Conservation (phyloP, 2,888 invertebrate genomes). For the Spodoptera littoralis region DNA sequence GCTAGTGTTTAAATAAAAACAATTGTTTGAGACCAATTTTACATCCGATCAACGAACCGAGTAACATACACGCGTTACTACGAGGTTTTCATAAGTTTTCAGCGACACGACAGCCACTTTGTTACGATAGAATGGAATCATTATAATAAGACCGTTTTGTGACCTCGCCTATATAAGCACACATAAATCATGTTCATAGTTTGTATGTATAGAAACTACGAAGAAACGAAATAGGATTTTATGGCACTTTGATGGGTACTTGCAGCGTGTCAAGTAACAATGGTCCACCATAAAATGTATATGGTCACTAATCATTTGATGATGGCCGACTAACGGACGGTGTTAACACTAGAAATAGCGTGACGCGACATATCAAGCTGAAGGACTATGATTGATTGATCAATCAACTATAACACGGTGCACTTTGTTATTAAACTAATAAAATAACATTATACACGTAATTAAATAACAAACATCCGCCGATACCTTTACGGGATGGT, state of each 20-base stretch:
- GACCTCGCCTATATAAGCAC: background rate
- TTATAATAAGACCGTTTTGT: no score
- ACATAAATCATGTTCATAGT: background rate
- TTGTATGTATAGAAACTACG: background rate
- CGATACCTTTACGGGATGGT: no score
- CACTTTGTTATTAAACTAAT: no score
- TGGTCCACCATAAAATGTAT: background rate
- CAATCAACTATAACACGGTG: constrained; percentile 6
- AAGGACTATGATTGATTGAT: constrained; percentile 20
- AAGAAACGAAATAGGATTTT: constrained; percentile 1
- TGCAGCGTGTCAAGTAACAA: constrained; percentile 2
- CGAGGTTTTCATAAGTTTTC: no score
- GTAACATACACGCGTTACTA: no score
- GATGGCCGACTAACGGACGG: constrained; percentile 1
- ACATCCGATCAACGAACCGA: no score
- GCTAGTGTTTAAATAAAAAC: no score
- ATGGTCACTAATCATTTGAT: constrained; percentile 20
- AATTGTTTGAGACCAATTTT: no score
- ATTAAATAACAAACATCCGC: no score
- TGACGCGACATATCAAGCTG: constrained; percentile 27
- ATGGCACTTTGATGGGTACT: constrained; percentile 18
- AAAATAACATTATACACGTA: no score
- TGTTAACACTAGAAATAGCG: constrained; percentile 11
- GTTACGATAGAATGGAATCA: no score
- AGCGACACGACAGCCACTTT: no score